Conservation (phyloP, 2,888 invertebrate genomes). For the Euplexia lucipara region DNA sequence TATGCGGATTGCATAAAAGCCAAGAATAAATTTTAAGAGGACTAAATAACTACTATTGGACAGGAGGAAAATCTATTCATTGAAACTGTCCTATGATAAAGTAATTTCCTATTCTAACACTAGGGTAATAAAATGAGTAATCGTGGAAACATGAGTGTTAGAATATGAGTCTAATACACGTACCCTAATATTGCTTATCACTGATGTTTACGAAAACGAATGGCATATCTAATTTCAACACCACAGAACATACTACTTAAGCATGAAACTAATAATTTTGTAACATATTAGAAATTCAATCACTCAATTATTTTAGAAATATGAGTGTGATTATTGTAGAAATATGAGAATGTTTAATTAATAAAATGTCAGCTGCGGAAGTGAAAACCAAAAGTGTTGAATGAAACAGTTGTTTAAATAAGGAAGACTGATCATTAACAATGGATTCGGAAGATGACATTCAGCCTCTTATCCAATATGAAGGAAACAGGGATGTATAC, state of each 20-base stretch:
- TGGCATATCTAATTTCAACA: slow-evolving; percentile 42
- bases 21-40: background rate
- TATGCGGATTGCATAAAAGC: background rate
- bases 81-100: slow-evolving; percentile 22
- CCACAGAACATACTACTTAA: slow-evolving; percentile 5
- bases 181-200: slow-evolving; percentile 8
- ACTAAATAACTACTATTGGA: slow-evolving; percentile 3
- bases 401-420: slow-evolving; percentile 27
- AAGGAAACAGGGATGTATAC: slow-evolving; percentile 65
- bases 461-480: slow-evolving; percentile 82
- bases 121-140: background rate
- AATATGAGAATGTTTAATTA: background rate
- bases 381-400: slow-evolving; percentile 22
- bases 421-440: slow-evolving; percentile 29
- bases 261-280: slow-evolving; percentile 7
- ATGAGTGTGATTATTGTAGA: background rate
- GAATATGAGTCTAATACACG: background rate
- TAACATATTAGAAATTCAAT: slow-evolving; percentile 19
- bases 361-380: background rate
- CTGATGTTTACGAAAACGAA: slow-evolving; percentile 12
- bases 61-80: background rate
- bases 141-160: background rate
- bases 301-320: background rate
- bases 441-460: slow-evolving; percentile 84
- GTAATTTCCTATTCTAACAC: slow-evolving; percentile 14